Evolutionary conservation across 2,797 vertebrate species (phyloP).

Genomic region (Bucorvus abyssinicus): DNA sequence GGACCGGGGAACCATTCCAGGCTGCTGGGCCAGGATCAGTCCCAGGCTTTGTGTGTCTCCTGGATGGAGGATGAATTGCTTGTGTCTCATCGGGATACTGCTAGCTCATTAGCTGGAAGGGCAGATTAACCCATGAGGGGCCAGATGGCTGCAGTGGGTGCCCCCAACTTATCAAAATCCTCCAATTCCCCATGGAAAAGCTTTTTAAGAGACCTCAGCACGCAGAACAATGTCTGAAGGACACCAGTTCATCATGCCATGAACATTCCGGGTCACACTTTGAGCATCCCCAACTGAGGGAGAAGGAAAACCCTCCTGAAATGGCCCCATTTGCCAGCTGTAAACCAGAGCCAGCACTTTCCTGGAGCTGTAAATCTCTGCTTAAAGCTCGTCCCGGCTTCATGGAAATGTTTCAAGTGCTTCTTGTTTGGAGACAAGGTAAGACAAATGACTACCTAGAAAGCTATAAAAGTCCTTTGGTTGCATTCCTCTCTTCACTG

Average conservation of each 20-base stretch:
- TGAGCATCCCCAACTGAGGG: neutral
- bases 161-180: neutral
- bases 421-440: neutral
- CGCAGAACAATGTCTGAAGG: fast-evolving
- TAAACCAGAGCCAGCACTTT: neutral
- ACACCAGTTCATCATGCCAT: neutral
- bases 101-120: neutral
- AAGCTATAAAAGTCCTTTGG: neutral
- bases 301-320: neutral
- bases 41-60: neutral
- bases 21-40: neutral
- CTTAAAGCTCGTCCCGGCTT: neutral
- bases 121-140: neutral
- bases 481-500: neutral
- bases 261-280: fast-evolving
- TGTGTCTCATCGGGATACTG: neutral
- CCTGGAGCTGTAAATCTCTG: neutral
- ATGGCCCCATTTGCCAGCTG: fast-evolving
- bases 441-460: neutral
- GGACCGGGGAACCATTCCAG: neutral
- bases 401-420: neutral
- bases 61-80: neutral
- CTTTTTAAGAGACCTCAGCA: neutral
- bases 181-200: neutral
- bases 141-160: neutral